phyloP scores from a whole-genome alignment of 2,888 invertebrate genomes.

The Ypsolopha sequella region DNA sequence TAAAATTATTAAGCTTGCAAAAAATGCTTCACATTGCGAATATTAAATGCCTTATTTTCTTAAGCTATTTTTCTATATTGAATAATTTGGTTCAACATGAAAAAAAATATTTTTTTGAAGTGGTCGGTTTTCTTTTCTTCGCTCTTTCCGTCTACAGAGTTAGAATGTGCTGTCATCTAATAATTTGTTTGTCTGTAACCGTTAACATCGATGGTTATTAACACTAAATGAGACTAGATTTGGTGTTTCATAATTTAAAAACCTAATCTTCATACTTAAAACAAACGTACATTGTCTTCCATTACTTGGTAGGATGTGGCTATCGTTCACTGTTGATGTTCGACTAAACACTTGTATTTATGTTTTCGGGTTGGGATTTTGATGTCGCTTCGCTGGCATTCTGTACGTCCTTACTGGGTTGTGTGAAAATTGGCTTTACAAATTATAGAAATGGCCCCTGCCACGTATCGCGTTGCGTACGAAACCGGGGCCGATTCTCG shows the following conservation, averaged over 20 bases:
- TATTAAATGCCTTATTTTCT: no score
- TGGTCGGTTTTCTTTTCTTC: conserved; percentile 4
- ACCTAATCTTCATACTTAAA: not conserved
- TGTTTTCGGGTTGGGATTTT: conserved; percentile 30
- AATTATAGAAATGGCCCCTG: conserved; percentile 73
- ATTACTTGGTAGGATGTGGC: conserved; percentile 8
- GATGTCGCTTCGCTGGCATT: conserved; percentile 50
- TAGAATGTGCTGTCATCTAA: conserved; percentile 33
- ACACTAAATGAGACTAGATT: conserved; percentile 23
- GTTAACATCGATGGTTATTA: conserved; percentile 47
- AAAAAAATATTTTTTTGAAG: no score
- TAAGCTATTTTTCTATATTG: no score
- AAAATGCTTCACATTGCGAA: no score
- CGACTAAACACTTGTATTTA: conserved; percentile 27
- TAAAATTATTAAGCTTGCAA: no score
- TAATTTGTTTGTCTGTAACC: conserved; percentile 39
- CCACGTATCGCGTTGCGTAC: conserved; percentile 92
- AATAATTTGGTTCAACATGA: no score
- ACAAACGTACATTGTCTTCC: not conserved
- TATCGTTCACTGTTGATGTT: conserved; percentile 12
- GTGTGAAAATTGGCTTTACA: conserved; percentile 65
- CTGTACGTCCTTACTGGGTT: conserved; percentile 38
- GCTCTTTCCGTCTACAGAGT: conserved; percentile 23
- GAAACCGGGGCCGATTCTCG: conserved; percentile 84
- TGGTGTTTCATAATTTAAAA: conserved; percentile 22